Evolutionary conservation across 2,113 vertebrate species (phyloP).

Genomic region (Ciconia boyciana): DNA sequence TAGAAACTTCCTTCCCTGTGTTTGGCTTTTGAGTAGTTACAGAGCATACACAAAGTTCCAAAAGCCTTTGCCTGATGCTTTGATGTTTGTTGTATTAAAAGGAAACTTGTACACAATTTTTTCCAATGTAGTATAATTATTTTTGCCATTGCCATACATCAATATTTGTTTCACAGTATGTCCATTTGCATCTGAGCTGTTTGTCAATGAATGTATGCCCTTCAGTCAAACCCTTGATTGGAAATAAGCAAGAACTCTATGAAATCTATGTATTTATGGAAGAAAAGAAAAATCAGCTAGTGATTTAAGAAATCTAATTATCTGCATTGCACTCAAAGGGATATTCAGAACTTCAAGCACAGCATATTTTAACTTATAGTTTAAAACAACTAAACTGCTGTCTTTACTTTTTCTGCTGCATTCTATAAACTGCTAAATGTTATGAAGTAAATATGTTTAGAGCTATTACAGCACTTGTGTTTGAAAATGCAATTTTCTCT

Average conservation of each 20-base stretch:
- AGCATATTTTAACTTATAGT: background rate
- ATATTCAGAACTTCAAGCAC: background rate
- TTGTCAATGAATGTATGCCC: background rate
- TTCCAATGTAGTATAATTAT: background rate
- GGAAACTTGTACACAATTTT: background rate
- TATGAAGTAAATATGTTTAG: background rate
- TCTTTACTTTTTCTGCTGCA: background rate
- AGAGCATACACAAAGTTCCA: background rate
- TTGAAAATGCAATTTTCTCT: constrained; percentile 52
- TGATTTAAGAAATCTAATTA: background rate
- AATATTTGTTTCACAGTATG: background rate
- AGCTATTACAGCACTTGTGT: background rate
- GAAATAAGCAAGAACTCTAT: background rate
- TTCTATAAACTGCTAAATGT: background rate
- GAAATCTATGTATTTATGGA: background rate
- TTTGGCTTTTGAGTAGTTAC: background rate
- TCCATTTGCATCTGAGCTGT: background rate
- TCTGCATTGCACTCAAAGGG: background rate
- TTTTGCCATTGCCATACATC: background rate
- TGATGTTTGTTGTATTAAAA: background rate
- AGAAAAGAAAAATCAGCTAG: background rate
- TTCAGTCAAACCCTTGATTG: background rate
- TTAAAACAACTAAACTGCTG: background rate
- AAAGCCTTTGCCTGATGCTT: background rate
- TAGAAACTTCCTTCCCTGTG: background rate